phyloP scores from a whole-genome alignment of 1,140 invertebrate genomes.

The Drosophila pseudoobscura region DNA sequence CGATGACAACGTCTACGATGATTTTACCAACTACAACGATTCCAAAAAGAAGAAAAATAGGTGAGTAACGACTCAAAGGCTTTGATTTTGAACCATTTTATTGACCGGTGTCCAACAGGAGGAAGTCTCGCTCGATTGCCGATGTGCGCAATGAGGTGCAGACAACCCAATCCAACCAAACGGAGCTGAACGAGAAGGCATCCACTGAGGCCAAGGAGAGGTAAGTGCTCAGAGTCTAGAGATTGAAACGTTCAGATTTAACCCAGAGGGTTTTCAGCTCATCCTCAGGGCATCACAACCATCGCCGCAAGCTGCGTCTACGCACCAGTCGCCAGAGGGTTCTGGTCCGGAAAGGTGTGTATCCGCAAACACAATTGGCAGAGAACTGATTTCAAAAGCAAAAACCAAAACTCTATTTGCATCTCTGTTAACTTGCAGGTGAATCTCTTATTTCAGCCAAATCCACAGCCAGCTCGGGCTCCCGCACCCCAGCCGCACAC shows the following conservation, averaged over 20 bases:
- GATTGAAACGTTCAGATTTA: too few species aligned
- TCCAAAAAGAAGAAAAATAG: conserved; percentile 59
- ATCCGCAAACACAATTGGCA: conserved; percentile 47
- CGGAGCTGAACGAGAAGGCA: conserved; percentile 20
- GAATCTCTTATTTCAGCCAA: conserved; percentile 81
- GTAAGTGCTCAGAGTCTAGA: conserved; percentile 13
- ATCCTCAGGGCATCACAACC: conserved; percentile 25
- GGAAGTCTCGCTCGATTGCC: conserved; percentile 68
- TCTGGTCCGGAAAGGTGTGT: conserved; percentile 66
- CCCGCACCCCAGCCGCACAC: conserved; percentile 58
- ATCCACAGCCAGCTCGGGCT: conserved; percentile 30
- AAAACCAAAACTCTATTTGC: conserved; percentile 28
- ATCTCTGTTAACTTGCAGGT: conserved; percentile 68
- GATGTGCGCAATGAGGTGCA: conserved; percentile 52
- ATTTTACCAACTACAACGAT: conserved; percentile 70
- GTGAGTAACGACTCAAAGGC: conserved; percentile 10
- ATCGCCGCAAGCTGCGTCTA: conserved; percentile 13
- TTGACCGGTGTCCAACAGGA: neutral
- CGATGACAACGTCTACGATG: conserved; percentile 71
- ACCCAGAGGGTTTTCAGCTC: neutral
- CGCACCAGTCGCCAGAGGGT: conserved; percentile 39
- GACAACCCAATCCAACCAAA: conserved; percentile 29
- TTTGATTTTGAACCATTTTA: neutral
- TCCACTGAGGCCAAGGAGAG: conserved; percentile 21
- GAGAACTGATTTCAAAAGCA: conserved; percentile 18